Evolutionary conservation across 2,888 invertebrate species (phyloP), one percentile per base, ranked within the genome.

Genomic region (Morpho deidamia): DNA sequence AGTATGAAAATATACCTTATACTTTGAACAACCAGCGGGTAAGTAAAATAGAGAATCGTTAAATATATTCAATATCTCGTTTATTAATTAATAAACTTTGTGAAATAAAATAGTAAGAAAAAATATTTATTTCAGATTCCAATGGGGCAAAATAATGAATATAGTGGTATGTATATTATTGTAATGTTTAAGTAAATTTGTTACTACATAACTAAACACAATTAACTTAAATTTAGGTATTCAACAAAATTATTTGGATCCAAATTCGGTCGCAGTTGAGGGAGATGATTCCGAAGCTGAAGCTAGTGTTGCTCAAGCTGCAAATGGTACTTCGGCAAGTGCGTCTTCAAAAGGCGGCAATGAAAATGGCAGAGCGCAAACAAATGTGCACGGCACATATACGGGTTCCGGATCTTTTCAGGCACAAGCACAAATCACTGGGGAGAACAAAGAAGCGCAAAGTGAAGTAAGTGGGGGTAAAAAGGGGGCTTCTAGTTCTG

Each of bases 321-420:
- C 68, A 12, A 92, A 92, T 60, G 94, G 94, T 55, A 95, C 95
- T 0, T 91, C 93, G 64, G 95, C 96, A 1, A 92, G 92, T 59
- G 96, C 96, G 2, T 92, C 93, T 51, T 94, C 96, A 10, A 94
- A 94, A 79, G 96, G 96, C 10, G 92, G 92, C 62, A 94, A 92
- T 68, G 92, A 92, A 33, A 93, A 93, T 58, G 95, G 95, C 8
- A 92, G 93, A 2, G 94, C 96, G 0, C 95, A 96, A 78, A 95
- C 96, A 0, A 94, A 95, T 82, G 95, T 96, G 0, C 94, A 94
- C 49, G 96, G 96, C 32, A 93, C 93, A 0, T 96, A 96, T 69
- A 92, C 93, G 0, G 94, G 95, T 1, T 90, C 92, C 14, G 96
- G 96, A 10, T 93, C 95, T 0, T 96, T 96, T 72, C 94, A 95